Percentiles rank a stretch among this genome's conserved stretches.
These are phyloP conservation scores for Paramormyrops kingsleyae DNA, from an alignment of 2,113 vertebrate genomes.

Conservation along the genomic window DNA sequence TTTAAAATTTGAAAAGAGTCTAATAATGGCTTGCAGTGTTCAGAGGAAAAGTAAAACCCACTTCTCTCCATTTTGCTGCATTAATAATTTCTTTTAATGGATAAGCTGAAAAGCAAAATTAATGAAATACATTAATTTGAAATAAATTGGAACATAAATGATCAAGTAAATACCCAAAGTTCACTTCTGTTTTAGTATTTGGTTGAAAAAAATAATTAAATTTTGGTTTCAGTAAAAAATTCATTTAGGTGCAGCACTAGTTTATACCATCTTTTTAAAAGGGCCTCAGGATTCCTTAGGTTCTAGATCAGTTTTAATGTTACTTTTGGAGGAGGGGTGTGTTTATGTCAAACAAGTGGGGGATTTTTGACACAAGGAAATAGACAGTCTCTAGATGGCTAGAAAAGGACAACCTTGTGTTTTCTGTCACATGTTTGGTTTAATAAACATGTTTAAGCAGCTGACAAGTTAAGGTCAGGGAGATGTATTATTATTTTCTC, in stretches of 20 bases:
- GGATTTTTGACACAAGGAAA: neutral
- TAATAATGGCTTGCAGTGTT: neutral
- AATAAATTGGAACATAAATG: neutral
- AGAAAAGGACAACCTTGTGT: neutral
- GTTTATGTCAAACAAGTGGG: neutral
- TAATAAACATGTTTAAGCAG: neutral
- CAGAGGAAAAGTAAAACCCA: neutral
- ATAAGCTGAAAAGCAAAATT: neutral
- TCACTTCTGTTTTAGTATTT: neutral
- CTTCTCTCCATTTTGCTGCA: neutral
- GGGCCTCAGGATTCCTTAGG: neutral
- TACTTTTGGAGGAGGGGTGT: neutral
- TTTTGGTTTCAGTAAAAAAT: neutral
- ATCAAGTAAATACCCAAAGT: neutral
- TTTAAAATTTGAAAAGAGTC: neutral
- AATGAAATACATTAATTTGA: neutral
- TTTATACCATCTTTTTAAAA: neutral
- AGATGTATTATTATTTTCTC: conserved; percentile 38
- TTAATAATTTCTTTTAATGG: neutral
- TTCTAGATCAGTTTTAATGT: neutral
- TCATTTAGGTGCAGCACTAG: neutral
- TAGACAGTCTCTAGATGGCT: neutral
- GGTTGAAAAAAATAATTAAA: neutral
- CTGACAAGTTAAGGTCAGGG: neutral
- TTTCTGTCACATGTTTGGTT: neutral